phyloP scores from a whole-genome alignment of 2,888 invertebrate genomes.

The Aproaerema taeniolella region DNA sequence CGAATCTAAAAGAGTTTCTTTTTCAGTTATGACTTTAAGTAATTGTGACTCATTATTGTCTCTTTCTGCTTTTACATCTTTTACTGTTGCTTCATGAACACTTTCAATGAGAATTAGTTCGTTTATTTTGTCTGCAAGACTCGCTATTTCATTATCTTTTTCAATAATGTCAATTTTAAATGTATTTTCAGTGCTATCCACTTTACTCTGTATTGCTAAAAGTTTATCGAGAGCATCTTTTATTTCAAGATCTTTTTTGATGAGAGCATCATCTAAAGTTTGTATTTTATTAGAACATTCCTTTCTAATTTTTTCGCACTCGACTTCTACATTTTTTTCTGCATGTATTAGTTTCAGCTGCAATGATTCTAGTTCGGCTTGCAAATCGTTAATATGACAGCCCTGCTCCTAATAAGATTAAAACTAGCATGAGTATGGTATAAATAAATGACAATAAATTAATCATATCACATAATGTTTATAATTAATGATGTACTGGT shows the following conservation, averaged over 20 bases:
- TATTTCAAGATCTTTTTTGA: conserved; percentile 41
- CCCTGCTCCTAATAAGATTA: conserved; percentile 47
- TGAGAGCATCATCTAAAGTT: conserved; percentile 36
- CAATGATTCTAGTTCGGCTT: conserved; percentile 41
- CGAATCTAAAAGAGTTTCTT: conserved; percentile 21
- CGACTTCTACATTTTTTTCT: conserved; percentile 32
- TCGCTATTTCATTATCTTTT: conserved; percentile 28
- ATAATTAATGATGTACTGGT: too few species aligned
- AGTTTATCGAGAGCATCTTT: conserved; percentile 38
- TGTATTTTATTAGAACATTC: conserved; percentile 34
- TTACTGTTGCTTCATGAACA: conserved; percentile 20
- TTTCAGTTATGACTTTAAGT: conserved; percentile 24
- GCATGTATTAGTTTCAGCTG: conserved; percentile 38
- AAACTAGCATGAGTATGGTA: conserved; percentile 20
- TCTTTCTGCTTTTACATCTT: conserved; percentile 27
- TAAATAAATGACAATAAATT: too few species aligned
- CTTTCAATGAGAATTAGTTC: conserved; percentile 29
- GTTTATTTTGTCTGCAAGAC: conserved; percentile 31
- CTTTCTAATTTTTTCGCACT: conserved; percentile 36
- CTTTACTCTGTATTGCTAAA: conserved; percentile 29
- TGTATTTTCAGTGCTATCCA: conserved; percentile 29
- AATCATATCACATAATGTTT: too few species aligned
- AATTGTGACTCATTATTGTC: conserved; percentile 24
- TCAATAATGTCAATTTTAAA: conserved; percentile 30
- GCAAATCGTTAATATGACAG: conserved; percentile 38